Base-by-base conservation (phyloP, 2,888 invertebrate genomes). In the Epirrita christyi region DNA sequence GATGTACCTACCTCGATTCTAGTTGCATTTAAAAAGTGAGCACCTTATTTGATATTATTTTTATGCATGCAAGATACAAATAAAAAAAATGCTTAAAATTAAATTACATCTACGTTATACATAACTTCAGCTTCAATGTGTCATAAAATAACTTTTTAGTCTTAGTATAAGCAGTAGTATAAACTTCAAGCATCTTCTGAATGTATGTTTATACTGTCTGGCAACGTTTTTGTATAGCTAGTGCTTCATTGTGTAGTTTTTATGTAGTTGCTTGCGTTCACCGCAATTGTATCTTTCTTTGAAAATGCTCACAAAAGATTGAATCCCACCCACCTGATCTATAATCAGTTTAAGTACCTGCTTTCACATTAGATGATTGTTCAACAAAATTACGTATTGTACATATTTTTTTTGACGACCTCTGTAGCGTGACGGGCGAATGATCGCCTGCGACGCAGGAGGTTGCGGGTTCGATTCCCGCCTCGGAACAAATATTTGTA, bases 191-290 rank as follows among this genome's bases (percentile, higher is more conserved):
- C 21, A 40, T 55, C 48, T 34, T 44, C 15, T 34, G 41, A 52
- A 55, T 54, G 52, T 52, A 45, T 64, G 41, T 57, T 61, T 65
- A 48, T 60, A 37, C 58, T 43, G 40, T 61, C 53, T 58, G 54
- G 46, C 55, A 51, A 46, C 44, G 57, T 56, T 59, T 55, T 53
- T 61, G 47, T 66, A 47, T 50, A 42, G 44, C 43, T 48, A 52
- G 43, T 47, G 44, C 40, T 56, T 49, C 58, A 59, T 60, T 62
- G 55, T 61, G 55, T 11, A 44, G 50, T 56, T 63, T 63, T 59
- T 55, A 45, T 54, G 38, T 41, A 11, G 34, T 21, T 44, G 13
- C 55, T 41, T 57, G 48, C 56, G 41, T 59, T 46, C 56, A 40
- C 55, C 53, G 47, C 44, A 40, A 42, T 58, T 61, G 52, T 43